Evolutionary conservation across 2,888 invertebrate genomes (phyloP), one percentile per base, ranked within the genome.

Genomic region (Slavum lentiscoides): DNA sequence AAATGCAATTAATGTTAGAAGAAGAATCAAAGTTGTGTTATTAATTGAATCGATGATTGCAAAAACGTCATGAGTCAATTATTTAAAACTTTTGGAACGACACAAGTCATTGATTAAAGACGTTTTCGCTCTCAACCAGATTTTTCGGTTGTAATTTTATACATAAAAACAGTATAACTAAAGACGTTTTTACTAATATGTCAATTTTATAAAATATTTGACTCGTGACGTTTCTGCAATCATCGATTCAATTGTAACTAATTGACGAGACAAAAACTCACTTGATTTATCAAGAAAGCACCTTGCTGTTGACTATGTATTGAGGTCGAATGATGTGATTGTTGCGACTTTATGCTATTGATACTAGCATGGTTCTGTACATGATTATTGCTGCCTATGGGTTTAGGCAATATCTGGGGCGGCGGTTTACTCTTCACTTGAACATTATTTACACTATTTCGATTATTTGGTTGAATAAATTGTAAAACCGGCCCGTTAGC

Each of bases 381-480:
- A 58, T 76, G 75, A 68, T 80, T 80, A 58, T 70, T 80, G 9
- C 43, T 75, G 19, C 84, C 83, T 37, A 86, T 86, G 37, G 90
- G 90, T 86, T 91, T 91, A 61, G 90, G 91, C 85, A 90, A 87
- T 84, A 90, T 90, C 85, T 90, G 90, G 58, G 90, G 90, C 5
- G 90, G 90, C 82, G 88, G 88, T 85, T 88, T 88, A 67, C 87
- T 82, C 82, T 84, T 85, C 76, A 84, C 86, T 85, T 84, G 82
- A 66, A 82, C n/a, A 80, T 72, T 80, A 80, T 80, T 80, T 80
- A 80, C 76, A 69, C 74, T 80, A 68, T 81, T 81, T 62, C 83
- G 82, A 59, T 82, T 83, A 64, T 82, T 69, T 64, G 83, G 83
- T 64, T 83, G 83, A 75, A 82, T 82, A 68, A 83, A 82, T 81